These are phyloP conservation scores for Drosophila truncata DNA, from an alignment of 1,140 invertebrate species.

Conservation along the genomic window DNA sequence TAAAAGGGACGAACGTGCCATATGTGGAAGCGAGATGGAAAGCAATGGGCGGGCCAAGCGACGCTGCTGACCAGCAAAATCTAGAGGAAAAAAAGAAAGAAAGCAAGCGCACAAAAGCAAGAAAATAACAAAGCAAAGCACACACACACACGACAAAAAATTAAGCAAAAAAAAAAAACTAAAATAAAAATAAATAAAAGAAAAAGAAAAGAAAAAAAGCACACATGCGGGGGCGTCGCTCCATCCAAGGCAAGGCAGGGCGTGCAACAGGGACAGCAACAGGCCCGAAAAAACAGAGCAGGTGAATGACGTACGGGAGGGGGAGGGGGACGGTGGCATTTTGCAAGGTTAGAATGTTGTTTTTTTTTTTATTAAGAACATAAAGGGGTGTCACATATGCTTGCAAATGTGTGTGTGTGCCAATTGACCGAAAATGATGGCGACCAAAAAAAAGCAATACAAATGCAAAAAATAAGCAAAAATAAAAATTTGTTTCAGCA, in stretches of 20 bases:
- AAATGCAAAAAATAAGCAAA: slow-evolving; percentile 1
- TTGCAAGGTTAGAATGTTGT: slow-evolving; percentile 43
- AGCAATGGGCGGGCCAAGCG: slow-evolving; percentile 33
- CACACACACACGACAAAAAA: slow-evolving; percentile 32
- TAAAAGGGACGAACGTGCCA: slow-evolving; percentile 30
- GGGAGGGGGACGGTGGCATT: background rate
- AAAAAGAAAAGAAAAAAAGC: slow-evolving; percentile 14
- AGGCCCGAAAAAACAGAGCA: slow-evolving; percentile 42
- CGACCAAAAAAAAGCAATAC: slow-evolving; percentile 45
- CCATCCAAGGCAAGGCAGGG: slow-evolving; percentile 23
- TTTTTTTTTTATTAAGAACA: background rate
- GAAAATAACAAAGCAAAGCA: slow-evolving; percentile 57
- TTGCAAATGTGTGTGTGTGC: slow-evolving; percentile 48
- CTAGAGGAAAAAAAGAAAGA: slow-evolving; percentile 39
- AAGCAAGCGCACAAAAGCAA: slow-evolving; percentile 59
- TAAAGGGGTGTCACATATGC: slow-evolving; percentile 30
- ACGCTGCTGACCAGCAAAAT: slow-evolving; percentile 62
- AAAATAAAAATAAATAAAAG: slow-evolving; percentile 32
- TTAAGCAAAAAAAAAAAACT: slow-evolving; percentile 8
- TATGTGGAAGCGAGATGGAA: slow-evolving; percentile 8
- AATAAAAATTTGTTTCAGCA: slow-evolving; percentile 42
- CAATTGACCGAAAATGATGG: slow-evolving; percentile 82
- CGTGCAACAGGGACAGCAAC: slow-evolving; percentile 52
- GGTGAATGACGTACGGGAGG: slow-evolving; percentile 20
- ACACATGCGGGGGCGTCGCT: slow-evolving; percentile 64